Evolutionary conservation across 2,888 invertebrate species (phyloP).

Genomic region (Anoplius nigerrimus): DNA sequence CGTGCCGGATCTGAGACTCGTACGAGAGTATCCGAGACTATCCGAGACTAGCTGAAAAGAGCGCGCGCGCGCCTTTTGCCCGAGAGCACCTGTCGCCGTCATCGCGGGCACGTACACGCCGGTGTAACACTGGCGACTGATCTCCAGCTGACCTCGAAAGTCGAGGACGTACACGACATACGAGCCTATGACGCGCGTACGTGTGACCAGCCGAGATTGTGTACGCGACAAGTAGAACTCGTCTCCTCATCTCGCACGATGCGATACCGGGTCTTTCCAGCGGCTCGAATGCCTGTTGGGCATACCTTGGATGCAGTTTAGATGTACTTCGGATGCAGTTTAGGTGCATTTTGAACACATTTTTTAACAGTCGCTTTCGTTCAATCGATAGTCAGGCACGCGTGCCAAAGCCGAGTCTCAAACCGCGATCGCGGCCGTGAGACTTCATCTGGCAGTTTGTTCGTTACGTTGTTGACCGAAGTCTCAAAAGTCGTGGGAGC

Average conservation of each 20-base stretch:
- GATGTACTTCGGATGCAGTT: too few species aligned
- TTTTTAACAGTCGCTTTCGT: too few species aligned
- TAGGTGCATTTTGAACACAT: too few species aligned
- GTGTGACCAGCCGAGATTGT: neutral
- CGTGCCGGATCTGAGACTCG: constrained; percentile 6
- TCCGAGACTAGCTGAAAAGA: constrained; percentile 6
- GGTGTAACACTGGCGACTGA: constrained; percentile 24
- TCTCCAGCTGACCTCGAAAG: constrained; percentile 37
- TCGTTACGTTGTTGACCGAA: neutral
- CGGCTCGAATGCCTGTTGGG: neutral
- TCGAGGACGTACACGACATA: constrained; percentile 30
- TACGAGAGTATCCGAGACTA: too few species aligned
- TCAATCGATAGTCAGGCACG: too few species aligned
- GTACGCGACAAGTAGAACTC: neutral
- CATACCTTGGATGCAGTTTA: too few species aligned
- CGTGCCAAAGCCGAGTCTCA: too few species aligned
- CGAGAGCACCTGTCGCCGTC: constrained; percentile 10
- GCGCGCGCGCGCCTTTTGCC: neutral
- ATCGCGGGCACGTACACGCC: constrained; percentile 8
- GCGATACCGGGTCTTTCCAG: neutral
- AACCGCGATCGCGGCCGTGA: too few species aligned
- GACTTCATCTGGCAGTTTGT: too few species aligned
- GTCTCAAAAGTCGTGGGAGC: neutral
- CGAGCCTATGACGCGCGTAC: neutral
- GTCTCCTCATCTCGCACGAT: neutral